Percentiles rank a stretch among this genome's conserved stretches.
phyloP scores from a whole-genome alignment of 2,113 vertebrate species.

The Sinocyclocheilus anophthalmus region DNA sequence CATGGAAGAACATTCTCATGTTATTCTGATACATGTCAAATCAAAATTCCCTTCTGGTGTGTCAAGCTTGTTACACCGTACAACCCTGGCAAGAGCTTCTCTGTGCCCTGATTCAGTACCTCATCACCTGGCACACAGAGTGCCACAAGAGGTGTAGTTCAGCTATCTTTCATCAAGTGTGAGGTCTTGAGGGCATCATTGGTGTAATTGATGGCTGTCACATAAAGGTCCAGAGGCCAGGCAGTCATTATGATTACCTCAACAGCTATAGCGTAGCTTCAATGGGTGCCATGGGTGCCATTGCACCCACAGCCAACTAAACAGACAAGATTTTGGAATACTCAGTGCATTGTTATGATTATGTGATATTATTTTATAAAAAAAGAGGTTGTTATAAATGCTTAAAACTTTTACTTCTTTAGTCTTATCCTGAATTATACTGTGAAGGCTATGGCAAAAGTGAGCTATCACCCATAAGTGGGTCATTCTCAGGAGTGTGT shows the following conservation, averaged over 20 bases:
- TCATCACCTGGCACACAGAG: background rate
- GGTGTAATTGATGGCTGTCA: background rate
- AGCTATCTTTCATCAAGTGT: slow-evolving; percentile 1
- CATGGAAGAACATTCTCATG: background rate
- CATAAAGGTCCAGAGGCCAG: background rate
- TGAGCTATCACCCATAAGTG: background rate
- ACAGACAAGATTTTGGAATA: background rate
- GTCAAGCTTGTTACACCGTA: background rate
- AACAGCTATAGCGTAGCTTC: background rate
- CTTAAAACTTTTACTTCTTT: background rate
- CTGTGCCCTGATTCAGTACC: background rate
- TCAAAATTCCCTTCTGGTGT: background rate
- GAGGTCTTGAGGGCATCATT: background rate
- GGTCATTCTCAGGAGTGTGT: background rate
- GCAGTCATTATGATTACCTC: background rate
- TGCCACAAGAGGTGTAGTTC: background rate
- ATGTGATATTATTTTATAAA: background rate
- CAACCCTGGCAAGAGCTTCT: background rate
- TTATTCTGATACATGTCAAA: background rate
- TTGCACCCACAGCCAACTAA: background rate
- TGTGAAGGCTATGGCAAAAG: background rate
- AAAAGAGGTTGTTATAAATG: background rate
- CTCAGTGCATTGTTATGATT: background rate
- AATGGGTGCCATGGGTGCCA: background rate
- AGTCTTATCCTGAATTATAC: background rate